Base-by-base conservation (phyloP, 2,888 invertebrate species). In the Reticulitermes lucifugus region DNA sequence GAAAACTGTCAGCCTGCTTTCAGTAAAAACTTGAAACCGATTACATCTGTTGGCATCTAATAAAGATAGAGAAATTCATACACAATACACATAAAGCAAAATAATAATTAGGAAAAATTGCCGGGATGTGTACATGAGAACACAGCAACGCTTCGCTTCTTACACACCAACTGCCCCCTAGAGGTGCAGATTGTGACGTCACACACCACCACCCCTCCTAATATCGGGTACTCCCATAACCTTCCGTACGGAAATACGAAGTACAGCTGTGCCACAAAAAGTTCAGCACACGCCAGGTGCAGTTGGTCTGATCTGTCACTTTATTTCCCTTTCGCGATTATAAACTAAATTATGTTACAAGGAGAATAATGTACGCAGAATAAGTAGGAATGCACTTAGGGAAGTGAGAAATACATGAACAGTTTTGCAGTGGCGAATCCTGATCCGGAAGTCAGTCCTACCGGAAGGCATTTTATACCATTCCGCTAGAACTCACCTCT, bases 231-330 rank as follows among this genome's bases (percentile, higher is more conserved):
- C 73, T 41, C 35, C 29, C 73, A 41, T 41, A 21, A 77, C 77
- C 77, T 46, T 77, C 77, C 77, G n/a, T 77, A 46, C 77, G 77
- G 77, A 77, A 77, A 46, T 46, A 46, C 43, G 14, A 25, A 22
- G 77, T 77, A 46, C 77, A 14, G 77, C 77, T 22, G 9, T 46
- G 5, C n/a, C 77, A 51, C n/a, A 18, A 77, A 14, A 22, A 46
- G 10, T 77, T 35, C 77, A 41, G 41, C 46, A 77, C n/a, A 6
- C n/a, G 46, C 77, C 77, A 77, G 77, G 43, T 77, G 77, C 41
- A n/a, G 35, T 14, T 41, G 2, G 41, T 73, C 70, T 12, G 70
- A 6, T 25, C 70, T 70, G 29, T 70, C 14, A 14, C n/a, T n/a
- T 14, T 65, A 25, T 4, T 65, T 65, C 18, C 14, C 18, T 55